Base-by-base conservation (phyloP, 2,113 vertebrate species). In the Pardalotus punctatus region DNA sequence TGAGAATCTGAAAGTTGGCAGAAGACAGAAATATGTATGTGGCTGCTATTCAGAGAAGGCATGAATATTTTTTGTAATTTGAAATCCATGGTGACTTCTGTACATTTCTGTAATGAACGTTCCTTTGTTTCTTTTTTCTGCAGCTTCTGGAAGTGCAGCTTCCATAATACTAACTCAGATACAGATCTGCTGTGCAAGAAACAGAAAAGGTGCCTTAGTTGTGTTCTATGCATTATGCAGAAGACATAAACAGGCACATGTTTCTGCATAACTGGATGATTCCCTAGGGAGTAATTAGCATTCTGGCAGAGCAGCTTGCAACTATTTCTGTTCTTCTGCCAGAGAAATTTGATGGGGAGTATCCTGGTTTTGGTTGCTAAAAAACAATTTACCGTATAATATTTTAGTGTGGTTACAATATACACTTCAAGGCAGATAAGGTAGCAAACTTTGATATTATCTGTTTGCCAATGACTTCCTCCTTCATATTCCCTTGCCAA, bases 281-380 rank as follows among this genome's bases (percentile, higher is more conserved):
- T 96, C 95, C 78, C 64, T 7, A 61, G 35, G 86, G 93, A 96
- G 65, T 82, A 89, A 97, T 97, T 97, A 96, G 48, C 90, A 88
- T 93, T 96, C 95, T 96, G 96, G 94, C 71, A 36, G 64, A 82
- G 74, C 64, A 90, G 60, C 72, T 97, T 86, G 22, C 57, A 92
- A 87, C 66, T 69, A 54, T 90, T 97, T 96, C 71, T 53, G 73
- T 77, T 80, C 51, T 93, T 95, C 89, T 95, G 92, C 64, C 85
- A 88, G 73, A 89, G 45, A 86, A 93, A 95, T 96, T 95, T 95
- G 91, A 94, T 92, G 78, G 81, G 83, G 74, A 93, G 28, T 80
- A 94, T 91, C 72, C 85, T 97, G 22, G 79, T 77, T 96, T 94
- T 56, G 35, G 79, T 91, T 91, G 74, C 74, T 82, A 81, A 96